Conservation (phyloP, 2,797 vertebrate species). For the Labeo calbasu region DNA sequence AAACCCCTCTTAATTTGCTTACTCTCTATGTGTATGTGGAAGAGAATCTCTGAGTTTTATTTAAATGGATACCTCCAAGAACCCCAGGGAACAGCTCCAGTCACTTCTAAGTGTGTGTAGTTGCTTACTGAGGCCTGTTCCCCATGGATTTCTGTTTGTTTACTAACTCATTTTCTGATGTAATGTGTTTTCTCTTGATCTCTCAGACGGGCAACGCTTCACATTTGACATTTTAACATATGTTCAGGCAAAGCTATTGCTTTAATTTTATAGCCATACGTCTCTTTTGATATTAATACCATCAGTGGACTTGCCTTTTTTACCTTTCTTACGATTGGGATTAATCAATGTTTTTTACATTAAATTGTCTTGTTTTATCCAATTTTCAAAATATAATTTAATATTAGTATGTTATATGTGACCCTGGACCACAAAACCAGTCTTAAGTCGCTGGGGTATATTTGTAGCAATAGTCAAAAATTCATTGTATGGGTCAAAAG, state of each 20-base stretch:
- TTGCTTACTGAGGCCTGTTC: slow-evolving; percentile 71
- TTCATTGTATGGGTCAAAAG: too few species aligned
- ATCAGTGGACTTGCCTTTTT: slow-evolving; percentile 49
- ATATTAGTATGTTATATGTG: background rate
- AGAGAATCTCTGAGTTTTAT: slow-evolving; percentile 66
- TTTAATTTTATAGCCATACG: slow-evolving; percentile 53
- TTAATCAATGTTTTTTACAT: background rate
- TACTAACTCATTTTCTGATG: slow-evolving; percentile 78
- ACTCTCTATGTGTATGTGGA: background rate
- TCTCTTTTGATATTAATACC: slow-evolving; percentile 66
- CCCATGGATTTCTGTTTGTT: slow-evolving; percentile 77
- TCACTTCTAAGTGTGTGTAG: slow-evolving; percentile 75
- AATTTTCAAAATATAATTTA: background rate
- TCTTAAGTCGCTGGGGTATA: too few species aligned
- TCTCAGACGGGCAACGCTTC: slow-evolving; percentile 50
- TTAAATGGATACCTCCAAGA: slow-evolving; percentile 75
- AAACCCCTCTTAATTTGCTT: slow-evolving; percentile 15
- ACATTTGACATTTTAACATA: slow-evolving; percentile 54
- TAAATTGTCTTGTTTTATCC: background rate
- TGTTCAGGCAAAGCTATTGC: slow-evolving; percentile 50
- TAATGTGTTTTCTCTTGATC: slow-evolving; percentile 70
- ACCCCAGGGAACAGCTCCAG: slow-evolving; percentile 75
- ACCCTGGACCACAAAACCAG: too few species aligned
- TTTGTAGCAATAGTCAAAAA: too few species aligned
- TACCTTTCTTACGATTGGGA: background rate